Conservation (phyloP, 2,888 invertebrate genomes). For the Epistrophe eligans region DNA sequence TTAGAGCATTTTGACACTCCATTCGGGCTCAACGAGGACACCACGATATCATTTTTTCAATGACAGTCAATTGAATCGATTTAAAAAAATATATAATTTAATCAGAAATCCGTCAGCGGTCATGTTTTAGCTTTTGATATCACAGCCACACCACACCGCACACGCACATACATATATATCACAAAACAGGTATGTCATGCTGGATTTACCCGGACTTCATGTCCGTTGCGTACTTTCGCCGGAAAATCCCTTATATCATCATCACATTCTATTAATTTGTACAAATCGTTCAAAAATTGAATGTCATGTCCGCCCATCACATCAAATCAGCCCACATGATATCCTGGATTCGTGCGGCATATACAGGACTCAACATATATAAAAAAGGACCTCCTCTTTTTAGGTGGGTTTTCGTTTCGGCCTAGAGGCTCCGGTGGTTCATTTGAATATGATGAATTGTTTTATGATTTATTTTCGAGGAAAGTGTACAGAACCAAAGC, state of each 20-base stretch:
- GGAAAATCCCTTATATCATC: constrained; percentile 1
- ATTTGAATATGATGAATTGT: constrained; percentile 76
- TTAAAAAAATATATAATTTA: constrained; percentile 55
- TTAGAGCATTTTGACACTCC: constrained; percentile 10
- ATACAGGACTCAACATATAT: constrained; percentile 10
- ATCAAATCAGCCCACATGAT: constrained; percentile 50
- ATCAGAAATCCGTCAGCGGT: constrained; percentile 50
- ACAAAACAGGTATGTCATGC: not conserved
- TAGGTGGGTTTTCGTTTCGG: constrained; percentile 1
- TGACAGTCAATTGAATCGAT: constrained; percentile 61
- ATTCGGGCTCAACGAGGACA: not conserved
- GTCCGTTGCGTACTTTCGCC: not conserved
- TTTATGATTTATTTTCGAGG: constrained; percentile 71
- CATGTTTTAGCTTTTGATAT: constrained; percentile 45
- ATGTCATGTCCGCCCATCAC: constrained; percentile 73
- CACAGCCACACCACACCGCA: not conserved
- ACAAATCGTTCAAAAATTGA: constrained; percentile 72
- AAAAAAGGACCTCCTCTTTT: constrained; percentile 17
- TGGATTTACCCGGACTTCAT: not conserved
- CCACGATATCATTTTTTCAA: constrained; percentile 32
- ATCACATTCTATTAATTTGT: constrained; percentile 72
- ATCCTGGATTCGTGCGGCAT: constrained; percentile 34
- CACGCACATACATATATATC: too few species aligned
- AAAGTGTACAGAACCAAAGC: constrained; percentile 15
- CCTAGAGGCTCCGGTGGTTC: constrained; percentile 55